Base-by-base conservation (phyloP, 2,888 invertebrate genomes). In the Tetramorium bicarinatum region DNA sequence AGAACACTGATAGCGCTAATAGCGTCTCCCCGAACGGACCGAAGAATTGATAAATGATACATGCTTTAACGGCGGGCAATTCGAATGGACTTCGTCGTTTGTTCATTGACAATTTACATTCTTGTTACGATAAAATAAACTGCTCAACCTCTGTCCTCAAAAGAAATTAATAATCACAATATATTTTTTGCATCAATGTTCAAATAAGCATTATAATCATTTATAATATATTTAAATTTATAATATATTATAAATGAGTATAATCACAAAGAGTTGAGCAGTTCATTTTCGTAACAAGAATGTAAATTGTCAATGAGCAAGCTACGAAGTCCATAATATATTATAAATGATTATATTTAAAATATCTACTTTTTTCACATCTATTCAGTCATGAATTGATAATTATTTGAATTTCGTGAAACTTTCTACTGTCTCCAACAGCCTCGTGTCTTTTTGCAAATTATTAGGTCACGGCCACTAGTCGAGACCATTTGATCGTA, bases 161-260 rank as follows among this genome's bases (percentile, higher is more conserved):
- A 25, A 59, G 0, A 59, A 54, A 54, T 54, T 59, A 59, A 59
- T 56, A 56, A 25, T 56, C 3, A 25, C 7, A 18, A 34, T 18
- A 61, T 34, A 61, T 18, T 18, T 61, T 61, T 61, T 18, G 18
- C 2, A 59, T 59, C 13, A 1, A 34, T 38, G 2, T n/a, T 62
- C 38, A 62, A 62, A 38, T 62, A n/a, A 38, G 18, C 15, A 66
- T 21, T 66, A 66, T 66, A 66, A 47, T 18, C 3, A 21, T n/a
- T n/a, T n/a, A n/a, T n/a, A n/a, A n/a, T n/a, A n/a, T n/a, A n/a
- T n/a, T n/a, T n/a, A n/a, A n/a, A n/a, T n/a, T n/a, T n/a, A n/a
- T n/a, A n/a, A n/a, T n/a, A n/a, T n/a, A n/a, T n/a, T n/a, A n/a
- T n/a, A n/a, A n/a, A n/a, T n/a, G n/a, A n/a, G n/a, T n/a, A n/a